Base-by-base conservation (phyloP, 2,797 vertebrate genomes). In the Chiloscyllium punctatum region DNA sequence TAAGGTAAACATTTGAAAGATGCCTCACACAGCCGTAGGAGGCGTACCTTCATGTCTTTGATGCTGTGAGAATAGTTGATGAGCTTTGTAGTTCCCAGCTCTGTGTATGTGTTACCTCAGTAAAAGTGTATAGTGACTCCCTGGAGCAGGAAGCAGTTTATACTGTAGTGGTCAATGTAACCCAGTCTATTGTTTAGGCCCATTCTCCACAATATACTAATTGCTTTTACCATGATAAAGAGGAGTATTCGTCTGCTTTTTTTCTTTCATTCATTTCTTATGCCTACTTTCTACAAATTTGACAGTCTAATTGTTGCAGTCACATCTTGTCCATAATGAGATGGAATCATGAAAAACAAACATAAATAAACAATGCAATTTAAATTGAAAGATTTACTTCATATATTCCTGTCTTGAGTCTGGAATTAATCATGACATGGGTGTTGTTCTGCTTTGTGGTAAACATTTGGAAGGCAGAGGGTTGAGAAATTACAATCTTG, bases 161-260 rank as follows among this genome's bases (percentile, higher is more conserved):
- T 62, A 96, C 97, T 96, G 96, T 96, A 97, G 97, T 57, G 71
- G 94, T 18, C 94, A 74, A 51, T 77, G 94, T 97, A 97, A 97
- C 97, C 96, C 96, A 91, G 82, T 69, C 95, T 86, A 82, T 96
- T 96, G 96, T 96, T 96, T 96, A 96, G 77, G 71, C 95, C 95
- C 95, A 92, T 96, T 51, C 96, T 71, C 96, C 95, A 87, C 2
- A 95, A 51, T 96, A 96, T 96, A 95, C 94, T 95, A 96, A 95
- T 96, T 87, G 94, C 86, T 94, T 96, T 97, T 96, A 97, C 94
- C 97, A 96, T 96, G 96, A 96, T 94, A 97, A 97, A 97, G 96
- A 94, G 9, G 92, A 94, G 86, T 51, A 95, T 95, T 21, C 48
- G 71, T 95, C 94, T 95, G 94, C 94, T 77, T 69, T 42, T 96